Base-by-base conservation (phyloP, 37 sponge, comb jelly and placozoan genomes). In the Ephydatia muelleri region DNA sequence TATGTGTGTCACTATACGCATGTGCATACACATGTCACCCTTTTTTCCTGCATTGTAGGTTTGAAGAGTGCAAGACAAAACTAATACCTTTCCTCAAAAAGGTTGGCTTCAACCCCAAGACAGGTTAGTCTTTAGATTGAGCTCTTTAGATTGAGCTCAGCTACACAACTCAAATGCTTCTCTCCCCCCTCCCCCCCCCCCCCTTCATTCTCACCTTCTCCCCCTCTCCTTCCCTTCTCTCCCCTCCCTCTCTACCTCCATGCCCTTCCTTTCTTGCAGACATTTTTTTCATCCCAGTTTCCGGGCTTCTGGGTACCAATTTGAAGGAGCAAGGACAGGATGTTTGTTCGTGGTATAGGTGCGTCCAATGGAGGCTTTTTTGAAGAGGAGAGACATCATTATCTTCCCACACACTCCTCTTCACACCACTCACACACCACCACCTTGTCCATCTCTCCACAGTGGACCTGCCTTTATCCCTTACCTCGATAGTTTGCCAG, bases 41-140 rank as follows among this genome's bases (percentile, higher is more conserved):
- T 5, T 81, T 38, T 3, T 38, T 49, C 31, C 21, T 12, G 6
- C 21, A 36, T 28, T 85, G 39, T 68, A 95, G 97, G 34, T 97
- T 92, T 78, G 99, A 99, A 38, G 99, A 99, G 76, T 95, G 96
- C 65, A 89, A 88, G 79, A 91, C 76, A 28, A 95, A 97, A 68
- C 78, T 99, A 47, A 86, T 87, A 16, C 99, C 99, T 26, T 99
- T 95, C 72, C 88, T 99, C 70, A 99, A 99, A 82, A 94, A 93
- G 70, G 94, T 93, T 75, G 99, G 99, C 69, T 99, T 96, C 89
- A 94, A 92, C 48, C 94, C 94, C 38, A 94, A 95, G 48, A 90
- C 91, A 80, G 95, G 95, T 95, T 65, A 36, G 16, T 64, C 28
- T 36, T 65, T 11, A 31, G 47, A 43, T 14, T 22, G 71, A 70